phyloP scores from a whole-genome alignment of 2,888 invertebrate genomes.

The Erebia aethiops region DNA sequence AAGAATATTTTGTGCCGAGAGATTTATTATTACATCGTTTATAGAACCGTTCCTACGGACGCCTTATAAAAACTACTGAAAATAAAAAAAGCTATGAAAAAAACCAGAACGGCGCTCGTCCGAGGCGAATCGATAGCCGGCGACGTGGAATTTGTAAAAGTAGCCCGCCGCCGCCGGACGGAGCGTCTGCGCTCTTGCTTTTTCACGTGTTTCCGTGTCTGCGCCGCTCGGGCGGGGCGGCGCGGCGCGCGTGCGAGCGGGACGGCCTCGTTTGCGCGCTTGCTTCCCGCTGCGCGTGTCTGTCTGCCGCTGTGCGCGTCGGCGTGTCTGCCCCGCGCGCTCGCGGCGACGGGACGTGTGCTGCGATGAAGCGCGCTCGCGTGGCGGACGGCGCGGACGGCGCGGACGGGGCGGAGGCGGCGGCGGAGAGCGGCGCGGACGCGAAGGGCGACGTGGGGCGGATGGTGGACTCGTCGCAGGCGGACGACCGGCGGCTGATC shows the following conservation, averaged over 20 bases:
- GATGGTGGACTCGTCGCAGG: slow-evolving; percentile 69
- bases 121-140: slow-evolving; percentile 57
- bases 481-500: slow-evolving; percentile 74
- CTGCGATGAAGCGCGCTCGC: slow-evolving; percentile 22
- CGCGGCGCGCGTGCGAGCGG: slow-evolving; percentile 51
- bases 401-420: slow-evolving; percentile 12
- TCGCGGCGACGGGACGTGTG: slow-evolving; percentile 46
- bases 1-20: neutral
- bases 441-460: slow-evolving; percentile 56
- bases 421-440: slow-evolving; percentile 17
- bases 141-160: slow-evolving; percentile 58
- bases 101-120: slow-evolving; percentile 38
- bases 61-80: slow-evolving; percentile 16
- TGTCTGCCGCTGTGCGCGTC: slow-evolving; percentile 73
- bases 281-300: slow-evolving; percentile 72
- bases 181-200: slow-evolving; percentile 75
- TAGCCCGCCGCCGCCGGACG: slow-evolving; percentile 43
- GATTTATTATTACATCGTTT: too few species aligned
- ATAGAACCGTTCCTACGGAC: neutral
- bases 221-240: neutral
- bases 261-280: slow-evolving; percentile 56
- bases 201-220: slow-evolving; percentile 43
- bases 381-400: slow-evolving; percentile 12
- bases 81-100: slow-evolving; percentile 29
- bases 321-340: slow-evolving; percentile 59